Base-by-base conservation (phyloP, 2,888 invertebrate genomes). In the Tanypteryx hageni region DNA sequence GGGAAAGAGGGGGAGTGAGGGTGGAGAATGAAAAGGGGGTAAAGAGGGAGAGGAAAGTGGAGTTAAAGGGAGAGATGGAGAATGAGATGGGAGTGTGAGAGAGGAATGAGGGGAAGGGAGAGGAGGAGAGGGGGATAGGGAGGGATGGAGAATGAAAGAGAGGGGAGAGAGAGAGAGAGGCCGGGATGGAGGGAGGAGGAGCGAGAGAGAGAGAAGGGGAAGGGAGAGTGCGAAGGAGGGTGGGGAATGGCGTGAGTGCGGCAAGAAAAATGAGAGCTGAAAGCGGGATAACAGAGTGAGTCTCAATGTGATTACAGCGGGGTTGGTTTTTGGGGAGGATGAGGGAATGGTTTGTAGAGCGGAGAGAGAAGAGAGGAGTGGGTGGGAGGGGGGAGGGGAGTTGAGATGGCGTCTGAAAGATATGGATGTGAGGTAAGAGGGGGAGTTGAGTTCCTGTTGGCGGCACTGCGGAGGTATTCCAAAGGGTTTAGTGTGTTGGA, bases 201-300 rank as follows among this genome's bases (percentile, higher is more conserved):
- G 27, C 22, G 61, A 13, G 22, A 27, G 76, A 18, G 4, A 13
- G 22, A 27, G 76, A 22, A 76, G 76, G 76, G 76, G 10, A 22
- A 68, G 68, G 22, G 22, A 76, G 76, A 22, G 27, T n/a, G 22
- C 13, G 16, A 76, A 22, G 27, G 22, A 76, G 27, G 22, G 76
- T 18, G 76, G 76, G 76, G 27, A 68, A 1, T 14, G 64, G n/a
- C n/a, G 64, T n/a, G 64, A 64, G n/a, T 22, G 22, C 13, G 76
- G 76, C 76, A 76, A 76, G 76, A 76, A 76, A 76, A 76, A 76
- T 76, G 76, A 76, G 76, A 76, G 76, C 27, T 76, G 76, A 76
- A 76, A 27, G 76, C 13, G 27, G 76, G 76, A 76, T 76, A 76
- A 76, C 76, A 76, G 76, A 76, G 68, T 68, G 64, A 68, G 76